Conservation (phyloP, 1,140 invertebrate species). For the Notospermus geniculatus region DNA sequence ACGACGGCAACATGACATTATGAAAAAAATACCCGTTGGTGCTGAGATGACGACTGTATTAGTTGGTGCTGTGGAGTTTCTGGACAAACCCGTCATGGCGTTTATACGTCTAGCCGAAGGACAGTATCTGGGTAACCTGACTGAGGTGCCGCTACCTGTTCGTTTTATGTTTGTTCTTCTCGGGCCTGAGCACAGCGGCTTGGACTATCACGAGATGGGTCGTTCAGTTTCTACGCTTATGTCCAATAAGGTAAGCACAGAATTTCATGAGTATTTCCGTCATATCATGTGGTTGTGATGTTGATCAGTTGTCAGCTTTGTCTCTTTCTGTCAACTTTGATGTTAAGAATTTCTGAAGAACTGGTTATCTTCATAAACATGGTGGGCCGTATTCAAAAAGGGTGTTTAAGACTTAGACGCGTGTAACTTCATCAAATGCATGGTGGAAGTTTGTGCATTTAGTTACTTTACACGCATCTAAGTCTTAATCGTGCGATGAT, state of each 20-base stretch:
- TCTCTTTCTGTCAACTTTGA: background rate
- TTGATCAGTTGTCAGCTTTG: slow-evolving; percentile 12
- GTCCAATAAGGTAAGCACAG: slow-evolving; percentile 82
- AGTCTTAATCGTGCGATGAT: no score
- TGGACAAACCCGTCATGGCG: slow-evolving; percentile 85
- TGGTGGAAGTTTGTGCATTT: no score
- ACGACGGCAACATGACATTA: slow-evolving; percentile 69
- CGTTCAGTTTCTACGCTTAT: slow-evolving; percentile 93
- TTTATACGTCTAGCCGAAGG: slow-evolving; percentile 77
- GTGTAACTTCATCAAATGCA: no score
- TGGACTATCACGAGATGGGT: slow-evolving; percentile 96
- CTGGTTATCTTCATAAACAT: no score
- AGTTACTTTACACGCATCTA: no score
- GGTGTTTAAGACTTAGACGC: no score
- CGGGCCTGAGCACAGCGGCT: slow-evolving; percentile 73
- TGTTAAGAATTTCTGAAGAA: no score
- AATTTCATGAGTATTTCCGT: no score
- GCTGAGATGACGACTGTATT: slow-evolving; percentile 84
- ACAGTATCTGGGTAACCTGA: slow-evolving; percentile 41
- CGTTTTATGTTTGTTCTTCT: slow-evolving; percentile 91
- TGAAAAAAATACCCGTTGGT: slow-evolving; percentile 81
- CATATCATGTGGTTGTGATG: background rate
- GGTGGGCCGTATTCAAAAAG: no score
- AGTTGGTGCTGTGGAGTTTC: slow-evolving; percentile 87
- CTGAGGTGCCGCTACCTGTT: slow-evolving; percentile 81